Evolutionary conservation across 2,113 vertebrate species (phyloP).

Genomic region (Bubo bubo): DNA sequence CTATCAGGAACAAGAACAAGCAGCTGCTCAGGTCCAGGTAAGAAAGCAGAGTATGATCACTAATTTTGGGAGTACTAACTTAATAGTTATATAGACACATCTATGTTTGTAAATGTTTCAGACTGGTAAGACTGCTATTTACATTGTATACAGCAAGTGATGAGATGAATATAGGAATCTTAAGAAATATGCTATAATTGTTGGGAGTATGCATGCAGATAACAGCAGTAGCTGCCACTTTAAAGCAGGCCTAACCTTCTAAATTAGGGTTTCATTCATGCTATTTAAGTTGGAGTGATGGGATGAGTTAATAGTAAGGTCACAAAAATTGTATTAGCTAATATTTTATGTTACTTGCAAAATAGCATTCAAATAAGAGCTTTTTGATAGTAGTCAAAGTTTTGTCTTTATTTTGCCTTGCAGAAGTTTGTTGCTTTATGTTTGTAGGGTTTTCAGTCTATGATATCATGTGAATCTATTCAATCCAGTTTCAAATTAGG

Average conservation of each 20-base stretch:
- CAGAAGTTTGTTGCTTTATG: neutral
- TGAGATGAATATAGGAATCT: neutral
- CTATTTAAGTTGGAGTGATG: neutral
- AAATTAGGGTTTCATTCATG: neutral
- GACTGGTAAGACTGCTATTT: neutral
- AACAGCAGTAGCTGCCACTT: neutral
- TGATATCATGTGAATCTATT: neutral
- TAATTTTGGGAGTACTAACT: neutral
- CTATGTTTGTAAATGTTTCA: neutral
- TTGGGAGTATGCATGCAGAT: neutral
- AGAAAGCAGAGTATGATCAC: neutral
- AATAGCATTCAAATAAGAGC: neutral
- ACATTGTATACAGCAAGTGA: neutral
- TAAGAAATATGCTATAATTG: neutral
- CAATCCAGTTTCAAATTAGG: neutral
- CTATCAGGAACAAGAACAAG: conserved; percentile 97
- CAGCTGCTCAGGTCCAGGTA: conserved; percentile 80
- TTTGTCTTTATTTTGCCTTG: neutral
- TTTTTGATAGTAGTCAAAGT: neutral
- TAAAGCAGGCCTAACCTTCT: neutral
- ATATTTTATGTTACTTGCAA: neutral
- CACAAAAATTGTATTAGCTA: neutral
- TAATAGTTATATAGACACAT: neutral
- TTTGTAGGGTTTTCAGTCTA: neutral
- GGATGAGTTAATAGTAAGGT: neutral